These are phyloP conservation scores for Carcina quercana DNA, from an alignment of 2,888 invertebrate species.

Conservation along the genomic window DNA sequence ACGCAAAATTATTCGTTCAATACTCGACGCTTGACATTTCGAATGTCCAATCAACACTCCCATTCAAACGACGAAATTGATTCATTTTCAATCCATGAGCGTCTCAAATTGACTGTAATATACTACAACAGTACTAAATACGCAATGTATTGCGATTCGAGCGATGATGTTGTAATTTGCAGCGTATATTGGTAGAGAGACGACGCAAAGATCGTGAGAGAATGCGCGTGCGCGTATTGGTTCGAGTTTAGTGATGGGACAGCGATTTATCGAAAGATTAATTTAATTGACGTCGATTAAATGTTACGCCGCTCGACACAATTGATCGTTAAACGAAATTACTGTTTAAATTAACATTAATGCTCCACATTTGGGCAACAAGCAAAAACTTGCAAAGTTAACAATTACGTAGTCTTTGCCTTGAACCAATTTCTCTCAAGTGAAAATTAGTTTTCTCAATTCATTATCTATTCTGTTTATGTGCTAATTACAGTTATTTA, in stretches of 20 bases:
- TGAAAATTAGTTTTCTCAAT: too few relatives aligned
- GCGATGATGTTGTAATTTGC: slow-evolving; percentile 16
- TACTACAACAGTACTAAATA: slow-evolving; percentile 1
- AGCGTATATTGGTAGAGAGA: slow-evolving; percentile 22
- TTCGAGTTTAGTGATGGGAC: slow-evolving; percentile 25
- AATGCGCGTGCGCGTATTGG: slow-evolving; percentile 41
- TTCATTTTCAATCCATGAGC: slow-evolving; percentile 1
- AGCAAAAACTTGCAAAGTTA: too few relatives aligned
- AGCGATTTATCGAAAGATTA: not conserved
- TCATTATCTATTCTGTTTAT: too few relatives aligned
- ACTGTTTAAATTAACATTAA: too few relatives aligned
- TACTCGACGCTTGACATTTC: slow-evolving; percentile 10
- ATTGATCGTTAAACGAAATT: too few relatives aligned
- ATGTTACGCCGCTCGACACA: too few relatives aligned
- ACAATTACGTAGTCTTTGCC: too few relatives aligned
- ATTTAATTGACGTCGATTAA: too few relatives aligned
- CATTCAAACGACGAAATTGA: not conserved
- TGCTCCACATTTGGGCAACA: too few relatives aligned
- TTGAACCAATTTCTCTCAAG: too few relatives aligned
- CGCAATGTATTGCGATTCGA: slow-evolving; percentile 14
- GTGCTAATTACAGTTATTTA: too few relatives aligned
- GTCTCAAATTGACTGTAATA: not conserved
- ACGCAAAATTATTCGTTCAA: too few relatives aligned
- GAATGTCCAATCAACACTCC: not conserved
- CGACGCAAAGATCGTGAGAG: slow-evolving; percentile 42